Conservation (phyloP, 2,113 vertebrate genomes). For the Capra hircus region DNA sequence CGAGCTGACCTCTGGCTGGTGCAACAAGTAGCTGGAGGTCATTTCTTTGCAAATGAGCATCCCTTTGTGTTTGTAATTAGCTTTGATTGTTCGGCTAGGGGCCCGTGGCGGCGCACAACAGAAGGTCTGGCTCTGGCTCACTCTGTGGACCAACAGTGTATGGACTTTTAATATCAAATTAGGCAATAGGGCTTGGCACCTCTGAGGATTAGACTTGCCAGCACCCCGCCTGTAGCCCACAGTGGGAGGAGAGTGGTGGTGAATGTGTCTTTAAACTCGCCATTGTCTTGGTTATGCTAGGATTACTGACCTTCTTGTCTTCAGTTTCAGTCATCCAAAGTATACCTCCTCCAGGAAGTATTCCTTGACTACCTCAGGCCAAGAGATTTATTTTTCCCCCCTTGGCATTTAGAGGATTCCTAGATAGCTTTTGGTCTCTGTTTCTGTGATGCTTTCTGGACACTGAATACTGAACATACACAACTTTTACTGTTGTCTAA, state of each 20-base stretch:
- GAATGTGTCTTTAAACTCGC: background rate
- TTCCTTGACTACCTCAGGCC: background rate
- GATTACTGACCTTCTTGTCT: background rate
- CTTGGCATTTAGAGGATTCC: background rate
- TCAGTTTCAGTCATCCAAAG: background rate
- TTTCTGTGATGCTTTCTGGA: background rate
- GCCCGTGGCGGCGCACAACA: fast-evolving
- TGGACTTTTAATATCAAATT: slow-evolving; percentile 2
- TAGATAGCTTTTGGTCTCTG: background rate
- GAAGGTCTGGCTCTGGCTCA: background rate
- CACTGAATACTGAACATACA: background rate
- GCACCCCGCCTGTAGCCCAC: background rate
- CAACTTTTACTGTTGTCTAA: background rate
- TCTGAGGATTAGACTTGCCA: background rate
- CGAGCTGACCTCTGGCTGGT: background rate
- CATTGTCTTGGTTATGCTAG: background rate
- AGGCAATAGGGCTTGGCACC: background rate
- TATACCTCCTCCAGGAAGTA: background rate
- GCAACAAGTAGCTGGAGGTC: slow-evolving; percentile 65
- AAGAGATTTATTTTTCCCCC: background rate
- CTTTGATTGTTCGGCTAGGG: slow-evolving; percentile 36
- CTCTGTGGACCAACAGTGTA: background rate
- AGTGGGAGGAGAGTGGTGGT: background rate
- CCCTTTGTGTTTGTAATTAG: slow-evolving; percentile 65
- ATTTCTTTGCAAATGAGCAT: slow-evolving; percentile 61